phyloP scores from a whole-genome alignment of 2,113 vertebrate species.

The Machaerirhynchus nigripectus region DNA sequence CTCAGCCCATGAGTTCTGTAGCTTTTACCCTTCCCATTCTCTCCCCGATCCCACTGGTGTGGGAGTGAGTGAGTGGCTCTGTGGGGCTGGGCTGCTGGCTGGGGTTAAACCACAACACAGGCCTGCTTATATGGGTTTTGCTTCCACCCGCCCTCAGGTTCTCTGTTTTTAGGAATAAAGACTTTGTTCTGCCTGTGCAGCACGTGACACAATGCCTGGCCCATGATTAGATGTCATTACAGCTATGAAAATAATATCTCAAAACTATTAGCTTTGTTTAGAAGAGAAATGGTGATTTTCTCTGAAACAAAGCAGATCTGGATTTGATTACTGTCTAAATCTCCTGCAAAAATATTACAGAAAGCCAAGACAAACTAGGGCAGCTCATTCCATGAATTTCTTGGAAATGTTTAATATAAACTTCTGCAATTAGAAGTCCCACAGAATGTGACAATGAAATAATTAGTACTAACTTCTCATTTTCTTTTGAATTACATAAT shows the following conservation, averaged over 20 bases:
- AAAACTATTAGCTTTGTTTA: background rate
- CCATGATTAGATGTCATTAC: background rate
- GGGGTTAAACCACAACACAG: background rate
- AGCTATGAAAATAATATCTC: background rate
- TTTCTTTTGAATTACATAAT: background rate
- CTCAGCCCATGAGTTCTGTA: background rate
- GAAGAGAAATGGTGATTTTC: background rate
- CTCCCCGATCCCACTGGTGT: background rate
- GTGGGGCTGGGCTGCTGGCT: background rate
- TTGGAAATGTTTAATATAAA: background rate
- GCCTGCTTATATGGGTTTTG: background rate
- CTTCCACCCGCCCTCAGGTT: background rate
- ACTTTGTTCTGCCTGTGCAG: background rate
- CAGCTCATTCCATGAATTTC: background rate
- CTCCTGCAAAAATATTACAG: background rate
- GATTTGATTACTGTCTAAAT: background rate
- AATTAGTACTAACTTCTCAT: background rate
- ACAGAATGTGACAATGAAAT: background rate
- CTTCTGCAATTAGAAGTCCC: background rate
- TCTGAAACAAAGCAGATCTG: background rate
- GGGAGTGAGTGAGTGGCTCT: background rate
- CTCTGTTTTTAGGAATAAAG: background rate
- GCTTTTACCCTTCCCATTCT: background rate
- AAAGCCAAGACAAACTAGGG: background rate
- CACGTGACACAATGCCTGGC: background rate